phyloP scores from a whole-genome alignment of 2,113 vertebrate species.

The Triplophysa siluroides region DNA sequence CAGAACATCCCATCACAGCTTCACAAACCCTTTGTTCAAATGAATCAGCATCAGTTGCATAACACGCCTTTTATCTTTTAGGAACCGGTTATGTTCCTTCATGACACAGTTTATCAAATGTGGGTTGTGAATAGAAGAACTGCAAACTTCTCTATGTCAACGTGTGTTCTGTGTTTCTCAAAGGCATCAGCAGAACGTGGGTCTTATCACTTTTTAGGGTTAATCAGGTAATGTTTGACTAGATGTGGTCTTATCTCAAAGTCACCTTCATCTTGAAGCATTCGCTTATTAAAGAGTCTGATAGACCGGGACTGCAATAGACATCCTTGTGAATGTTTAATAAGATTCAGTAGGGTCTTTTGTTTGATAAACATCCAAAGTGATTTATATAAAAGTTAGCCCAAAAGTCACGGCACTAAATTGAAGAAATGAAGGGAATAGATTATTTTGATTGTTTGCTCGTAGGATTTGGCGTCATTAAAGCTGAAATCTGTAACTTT shows the following conservation, averaged over 20 bases:
- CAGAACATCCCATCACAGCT: not conserved
- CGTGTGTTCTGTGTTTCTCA: not conserved
- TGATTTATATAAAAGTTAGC: not conserved
- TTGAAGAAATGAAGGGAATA: not conserved
- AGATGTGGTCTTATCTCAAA: conserved; percentile 25
- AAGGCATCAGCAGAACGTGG: not conserved
- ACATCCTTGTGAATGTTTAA: conserved; percentile 3
- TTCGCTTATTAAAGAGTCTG: not conserved
- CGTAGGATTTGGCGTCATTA: not conserved
- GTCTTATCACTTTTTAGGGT: conserved; percentile 31
- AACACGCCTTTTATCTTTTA: not conserved
- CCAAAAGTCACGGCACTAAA: not conserved
- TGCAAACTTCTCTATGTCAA: not conserved
- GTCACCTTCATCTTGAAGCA: conserved; percentile 22
- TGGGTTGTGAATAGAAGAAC: not conserved
- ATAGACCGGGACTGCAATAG: not conserved
- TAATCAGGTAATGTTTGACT: conserved; percentile 17
- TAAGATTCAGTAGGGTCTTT: not conserved
- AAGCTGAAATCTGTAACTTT: not conserved
- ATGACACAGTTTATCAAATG: conserved; percentile 20
- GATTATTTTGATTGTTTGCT: not conserved
- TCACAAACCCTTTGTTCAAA: not conserved
- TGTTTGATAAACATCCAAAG: not conserved
- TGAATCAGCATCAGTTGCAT: not conserved
- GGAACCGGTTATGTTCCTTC: conserved; percentile 5